Conservation (phyloP, 2,797 vertebrate genomes). For the Megaceryle alcyon region DNA sequence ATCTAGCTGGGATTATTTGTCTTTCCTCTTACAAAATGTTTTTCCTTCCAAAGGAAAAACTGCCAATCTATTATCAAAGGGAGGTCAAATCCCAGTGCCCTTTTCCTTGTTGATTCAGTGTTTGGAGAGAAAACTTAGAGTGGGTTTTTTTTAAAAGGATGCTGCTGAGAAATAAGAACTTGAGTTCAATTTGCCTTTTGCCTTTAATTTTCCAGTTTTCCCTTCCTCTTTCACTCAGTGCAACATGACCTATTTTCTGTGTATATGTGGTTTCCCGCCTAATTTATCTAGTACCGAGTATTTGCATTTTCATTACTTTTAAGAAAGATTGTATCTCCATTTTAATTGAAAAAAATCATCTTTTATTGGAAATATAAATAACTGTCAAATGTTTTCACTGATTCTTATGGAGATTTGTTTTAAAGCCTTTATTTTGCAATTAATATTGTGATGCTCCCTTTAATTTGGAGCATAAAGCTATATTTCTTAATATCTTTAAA, state of each 20-base stretch:
- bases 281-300: not conserved
- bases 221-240: not conserved
- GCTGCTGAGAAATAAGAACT: slow-evolving; percentile 8
- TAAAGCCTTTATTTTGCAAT: slow-evolving; percentile 20
- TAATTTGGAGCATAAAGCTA: not conserved
- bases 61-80: not conserved
- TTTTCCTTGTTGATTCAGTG: slow-evolving; percentile 31
- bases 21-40: slow-evolving; percentile 40
- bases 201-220: not conserved
- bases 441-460: not conserved
- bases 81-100: not conserved
- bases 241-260: slow-evolving; percentile 51
- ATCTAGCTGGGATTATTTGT: slow-evolving; percentile 35
- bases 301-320: slow-evolving; percentile 55
- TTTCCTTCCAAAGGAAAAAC: slow-evolving; percentile 25
- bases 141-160: not conserved
- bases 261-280: not conserved
- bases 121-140: slow-evolving; percentile 39
- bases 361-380: slow-evolving; percentile 40
- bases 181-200: slow-evolving; percentile 18
- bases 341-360: slow-evolving; percentile 52
- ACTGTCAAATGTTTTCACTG: not conserved
- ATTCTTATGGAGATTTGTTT: slow-evolving; percentile 35
- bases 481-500: slow-evolving; percentile 41
- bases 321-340: slow-evolving; percentile 36